phyloP scores from a whole-genome alignment of 1,140 invertebrate species.

The Meloidogyne hapla region DNA sequence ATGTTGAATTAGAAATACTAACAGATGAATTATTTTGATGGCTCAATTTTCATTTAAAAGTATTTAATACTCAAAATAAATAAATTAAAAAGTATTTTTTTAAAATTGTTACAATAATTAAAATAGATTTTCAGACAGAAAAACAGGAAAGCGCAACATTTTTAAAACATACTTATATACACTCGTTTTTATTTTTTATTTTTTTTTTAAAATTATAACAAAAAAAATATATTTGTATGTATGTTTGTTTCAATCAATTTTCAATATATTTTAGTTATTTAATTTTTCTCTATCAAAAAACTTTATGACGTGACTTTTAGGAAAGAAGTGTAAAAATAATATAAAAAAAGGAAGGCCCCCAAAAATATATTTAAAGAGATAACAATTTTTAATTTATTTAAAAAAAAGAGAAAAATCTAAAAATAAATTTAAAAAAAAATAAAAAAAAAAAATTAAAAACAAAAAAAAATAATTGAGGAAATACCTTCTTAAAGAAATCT shows the following conservation, averaged over 20 bases:
- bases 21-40: not conserved
- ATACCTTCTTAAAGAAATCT: no score
- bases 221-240: not conserved
- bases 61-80: not conserved
- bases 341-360: not conserved
- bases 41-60: not conserved
- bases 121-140: not conserved
- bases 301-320: slow-evolving; percentile 2
- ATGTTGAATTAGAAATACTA: not conserved
- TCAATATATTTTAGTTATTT: no score
- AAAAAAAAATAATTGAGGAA: no score
- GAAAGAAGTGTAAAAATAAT: not conserved
- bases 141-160: slow-evolving; percentile 4
- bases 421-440: not conserved
- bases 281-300: not conserved
- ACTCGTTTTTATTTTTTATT: not conserved
- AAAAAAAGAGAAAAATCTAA: not conserved
- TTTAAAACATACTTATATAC: not conserved
- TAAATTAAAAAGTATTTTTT: not conserved
- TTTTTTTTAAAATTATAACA: not conserved
- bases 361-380: not conserved
- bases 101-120: not conserved
- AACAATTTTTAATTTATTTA: not conserved
- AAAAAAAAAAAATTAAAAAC: no score
- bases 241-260: not conserved